Conservation (phyloP, 92 coral and sea anemone species). For the Porites lobata region DNA sequence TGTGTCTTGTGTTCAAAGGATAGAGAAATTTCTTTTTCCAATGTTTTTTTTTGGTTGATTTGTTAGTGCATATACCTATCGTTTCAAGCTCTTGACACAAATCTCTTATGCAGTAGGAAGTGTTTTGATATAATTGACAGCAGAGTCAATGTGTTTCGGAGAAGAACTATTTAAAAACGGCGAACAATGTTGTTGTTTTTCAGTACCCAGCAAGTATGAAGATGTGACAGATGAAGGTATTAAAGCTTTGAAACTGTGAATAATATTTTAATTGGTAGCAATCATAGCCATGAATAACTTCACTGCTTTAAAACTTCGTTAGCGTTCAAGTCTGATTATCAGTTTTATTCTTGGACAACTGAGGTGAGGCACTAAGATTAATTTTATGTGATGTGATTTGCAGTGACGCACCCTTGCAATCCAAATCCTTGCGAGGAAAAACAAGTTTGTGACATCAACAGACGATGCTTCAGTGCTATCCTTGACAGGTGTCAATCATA, state of each 20-base stretch:
- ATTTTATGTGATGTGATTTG: not conserved
- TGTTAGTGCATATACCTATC: no score
- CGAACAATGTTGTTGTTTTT: not conserved
- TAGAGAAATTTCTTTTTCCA: no score
- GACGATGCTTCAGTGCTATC: slow-evolving; percentile 79
- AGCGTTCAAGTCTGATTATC: not conserved
- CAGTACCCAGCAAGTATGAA: slow-evolving; percentile 90
- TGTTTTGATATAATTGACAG: no score
- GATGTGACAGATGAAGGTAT: slow-evolving; percentile 88
- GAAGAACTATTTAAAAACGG: not conserved
- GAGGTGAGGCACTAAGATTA: not conserved
- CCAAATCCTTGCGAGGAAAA: slow-evolving; percentile 87
- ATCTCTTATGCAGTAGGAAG: no score
- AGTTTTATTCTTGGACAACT: not conserved
- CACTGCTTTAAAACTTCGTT: not conserved
- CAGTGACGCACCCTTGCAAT: slow-evolving; percentile 96
- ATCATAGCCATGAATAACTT: no score
- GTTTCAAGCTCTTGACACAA: no score
- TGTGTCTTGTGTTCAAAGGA: no score
- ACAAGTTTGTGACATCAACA: slow-evolving; percentile 90
- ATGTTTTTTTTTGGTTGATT: no score
- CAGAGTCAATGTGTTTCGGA: no score
- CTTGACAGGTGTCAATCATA: slow-evolving; percentile 79
- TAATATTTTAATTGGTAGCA: no score
- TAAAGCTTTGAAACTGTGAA: not conserved